These are phyloP conservation scores for Tonatia bakeri DNA, from an alignment of 2,113 vertebrate genomes.

Conservation along the genomic window DNA sequence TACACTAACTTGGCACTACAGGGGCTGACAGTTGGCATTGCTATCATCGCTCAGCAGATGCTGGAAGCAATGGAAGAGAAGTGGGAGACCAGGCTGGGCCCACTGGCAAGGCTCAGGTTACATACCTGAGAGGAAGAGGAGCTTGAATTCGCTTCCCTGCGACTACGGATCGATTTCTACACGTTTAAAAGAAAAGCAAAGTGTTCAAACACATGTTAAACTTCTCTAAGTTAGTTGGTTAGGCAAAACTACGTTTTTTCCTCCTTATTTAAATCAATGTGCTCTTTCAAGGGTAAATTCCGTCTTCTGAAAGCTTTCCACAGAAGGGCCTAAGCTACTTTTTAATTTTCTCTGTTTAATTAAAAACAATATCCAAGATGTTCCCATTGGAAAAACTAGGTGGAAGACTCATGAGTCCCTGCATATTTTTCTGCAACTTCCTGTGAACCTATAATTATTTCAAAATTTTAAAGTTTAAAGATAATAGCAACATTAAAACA, in stretches of 20 bases:
- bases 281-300: background rate
- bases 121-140: background rate
- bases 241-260: background rate
- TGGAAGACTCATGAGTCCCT: background rate
- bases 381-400: background rate
- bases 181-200: background rate
- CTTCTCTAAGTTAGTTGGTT: background rate
- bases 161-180: background rate
- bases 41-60: background rate
- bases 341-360: background rate
- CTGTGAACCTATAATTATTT: background rate
- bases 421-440: background rate
- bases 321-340: background rate
- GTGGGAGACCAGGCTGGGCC: background rate
- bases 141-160: background rate
- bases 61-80: background rate
- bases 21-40: background rate
- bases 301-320: background rate
- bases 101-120: background rate
- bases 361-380: conserved; percentile 10
- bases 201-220: background rate
- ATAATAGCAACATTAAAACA: background rate
- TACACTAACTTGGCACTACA: background rate
- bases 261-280: background rate
- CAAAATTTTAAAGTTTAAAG: background rate